Conservation (phyloP, 2,797 vertebrate species). For the Pygocentrus nattereri region DNA sequence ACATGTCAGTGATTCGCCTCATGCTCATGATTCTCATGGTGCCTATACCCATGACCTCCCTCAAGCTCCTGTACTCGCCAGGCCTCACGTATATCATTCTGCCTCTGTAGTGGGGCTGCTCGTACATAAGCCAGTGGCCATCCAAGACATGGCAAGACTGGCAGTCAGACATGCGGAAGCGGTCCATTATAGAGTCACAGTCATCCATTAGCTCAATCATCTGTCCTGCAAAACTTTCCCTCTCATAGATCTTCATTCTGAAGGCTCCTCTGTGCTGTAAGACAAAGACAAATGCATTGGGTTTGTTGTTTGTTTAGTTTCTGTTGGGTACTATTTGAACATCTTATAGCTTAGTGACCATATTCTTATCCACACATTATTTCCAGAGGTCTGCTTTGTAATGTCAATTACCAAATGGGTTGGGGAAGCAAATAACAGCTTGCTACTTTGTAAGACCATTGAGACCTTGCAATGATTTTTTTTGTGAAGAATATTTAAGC, state of each 20-base stretch:
- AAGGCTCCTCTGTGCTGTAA: slow-evolving; percentile 76
- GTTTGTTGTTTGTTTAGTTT: neutral
- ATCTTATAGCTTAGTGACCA: neutral
- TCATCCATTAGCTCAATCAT: slow-evolving; percentile 76
- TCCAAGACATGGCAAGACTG: slow-evolving; percentile 78
- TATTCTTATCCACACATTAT: no score
- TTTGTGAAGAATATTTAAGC: no score
- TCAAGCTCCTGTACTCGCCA: slow-evolving; percentile 81
- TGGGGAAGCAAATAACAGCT: neutral
- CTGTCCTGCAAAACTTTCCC: slow-evolving; percentile 77
- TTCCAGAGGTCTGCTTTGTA: neutral
- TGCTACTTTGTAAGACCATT: no score
- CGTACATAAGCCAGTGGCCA: slow-evolving; percentile 81
- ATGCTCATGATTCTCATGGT: slow-evolving; percentile 75
- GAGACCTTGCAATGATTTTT: no score
- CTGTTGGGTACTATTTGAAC: neutral
- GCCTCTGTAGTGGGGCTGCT: slow-evolving; percentile 78
- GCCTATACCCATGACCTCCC: slow-evolving; percentile 67
- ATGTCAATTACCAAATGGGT: neutral
- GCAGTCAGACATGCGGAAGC: slow-evolving; percentile 75
- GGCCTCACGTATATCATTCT: slow-evolving; percentile 79
- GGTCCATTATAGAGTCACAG: slow-evolving; percentile 75
- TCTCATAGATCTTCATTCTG: slow-evolving; percentile 81
- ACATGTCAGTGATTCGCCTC: slow-evolving; percentile 78
- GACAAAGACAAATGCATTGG: neutral